Evolutionary conservation across 2,888 invertebrate genomes (phyloP).

Genomic region (Octodonta nipae): DNA sequence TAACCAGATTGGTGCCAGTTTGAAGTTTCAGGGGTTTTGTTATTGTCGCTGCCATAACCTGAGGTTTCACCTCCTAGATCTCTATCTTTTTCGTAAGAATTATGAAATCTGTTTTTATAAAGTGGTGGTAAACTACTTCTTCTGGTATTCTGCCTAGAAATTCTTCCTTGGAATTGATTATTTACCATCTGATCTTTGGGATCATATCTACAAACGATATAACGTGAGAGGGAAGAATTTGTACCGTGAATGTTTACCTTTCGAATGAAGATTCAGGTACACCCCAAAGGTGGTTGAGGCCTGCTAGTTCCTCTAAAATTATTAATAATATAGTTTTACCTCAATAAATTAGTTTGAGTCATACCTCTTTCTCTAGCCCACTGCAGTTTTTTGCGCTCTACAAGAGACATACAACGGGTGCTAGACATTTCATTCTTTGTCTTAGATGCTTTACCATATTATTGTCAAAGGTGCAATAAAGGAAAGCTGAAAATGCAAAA

Average conservation of each 20-base stretch:
- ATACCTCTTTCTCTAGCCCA: slow-evolving; percentile 87
- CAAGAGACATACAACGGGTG: slow-evolving; percentile 43
- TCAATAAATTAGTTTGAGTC: slow-evolving; percentile 2
- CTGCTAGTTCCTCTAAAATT: slow-evolving; percentile 66
- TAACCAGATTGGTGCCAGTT: slow-evolving; percentile 25
- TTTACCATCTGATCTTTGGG: slow-evolving; percentile 20
- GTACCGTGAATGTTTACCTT: slow-evolving; percentile 15
- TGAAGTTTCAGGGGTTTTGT: slow-evolving; percentile 35
- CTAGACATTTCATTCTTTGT: slow-evolving; percentile 23
- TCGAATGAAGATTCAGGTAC: slow-evolving; percentile 17
- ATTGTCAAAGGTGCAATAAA: too few relatives aligned
- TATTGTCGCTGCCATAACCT: slow-evolving; percentile 69
- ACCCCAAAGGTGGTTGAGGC: slow-evolving; percentile 66
- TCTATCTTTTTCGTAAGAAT: slow-evolving; percentile 32
- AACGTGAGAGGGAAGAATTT: background rate
- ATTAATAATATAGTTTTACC: background rate
- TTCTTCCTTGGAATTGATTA: slow-evolving; percentile 19
- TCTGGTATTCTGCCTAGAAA: slow-evolving; percentile 15
- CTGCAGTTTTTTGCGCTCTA: slow-evolving; percentile 81
- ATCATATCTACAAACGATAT: slow-evolving; percentile 20
- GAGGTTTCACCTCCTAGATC: slow-evolving; percentile 60
- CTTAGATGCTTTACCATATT: too few relatives aligned
- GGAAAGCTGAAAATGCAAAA: too few relatives aligned
- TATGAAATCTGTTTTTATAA: slow-evolving; percentile 28
- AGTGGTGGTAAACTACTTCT: slow-evolving; percentile 33